These are phyloP conservation scores for Calephelis perditalis DNA, from an alignment of 2,888 invertebrate species.

Conservation along the genomic window DNA sequence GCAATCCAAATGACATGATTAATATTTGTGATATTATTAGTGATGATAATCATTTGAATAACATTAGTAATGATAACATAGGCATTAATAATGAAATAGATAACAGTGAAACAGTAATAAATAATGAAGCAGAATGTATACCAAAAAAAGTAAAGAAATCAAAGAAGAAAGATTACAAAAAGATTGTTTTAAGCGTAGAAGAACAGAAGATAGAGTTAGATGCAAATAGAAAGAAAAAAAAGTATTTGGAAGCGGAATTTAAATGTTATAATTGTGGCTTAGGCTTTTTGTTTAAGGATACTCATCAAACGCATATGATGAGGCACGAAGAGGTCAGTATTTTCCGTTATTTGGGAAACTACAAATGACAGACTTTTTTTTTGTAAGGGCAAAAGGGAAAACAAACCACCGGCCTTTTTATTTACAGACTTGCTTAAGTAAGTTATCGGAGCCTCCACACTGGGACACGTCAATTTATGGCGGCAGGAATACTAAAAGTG, in stretches of 20 bases:
- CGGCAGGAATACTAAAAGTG: too few relatives aligned
- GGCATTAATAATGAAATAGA: conserved; percentile 15
- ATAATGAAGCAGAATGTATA: conserved; percentile 16
- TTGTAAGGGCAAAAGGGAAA: too few relatives aligned
- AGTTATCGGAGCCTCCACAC: too few relatives aligned
- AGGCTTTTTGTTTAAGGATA: conserved; percentile 62
- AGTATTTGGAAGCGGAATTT: conserved; percentile 57
- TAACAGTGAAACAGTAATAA: neutral
- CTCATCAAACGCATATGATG: conserved; percentile 70
- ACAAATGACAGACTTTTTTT: too few relatives aligned
- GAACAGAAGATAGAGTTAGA: conserved; percentile 61
- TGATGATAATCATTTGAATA: conserved; percentile 20
- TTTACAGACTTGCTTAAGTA: too few relatives aligned
- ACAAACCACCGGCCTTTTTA: too few relatives aligned
- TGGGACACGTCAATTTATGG: too few relatives aligned
- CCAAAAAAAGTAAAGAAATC: conserved; percentile 31
- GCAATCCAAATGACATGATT: conserved; percentile 18
- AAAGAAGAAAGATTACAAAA: conserved; percentile 41
- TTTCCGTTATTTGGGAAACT: too few relatives aligned
- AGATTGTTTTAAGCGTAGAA: conserved; percentile 48
- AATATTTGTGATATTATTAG: conserved; percentile 20
- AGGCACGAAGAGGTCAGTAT: conserved; percentile 62
- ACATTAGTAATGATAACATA: conserved; percentile 17
- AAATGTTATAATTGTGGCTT: conserved; percentile 63
- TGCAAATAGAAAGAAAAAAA: conserved; percentile 51